A percentile compares a stretch with the other conserved stretches of the same genome.
These are phyloP conservation scores for Thamnaconus septentrionalis DNA, from an alignment of 2,113 vertebrate genomes.

Conservation along the genomic window DNA sequence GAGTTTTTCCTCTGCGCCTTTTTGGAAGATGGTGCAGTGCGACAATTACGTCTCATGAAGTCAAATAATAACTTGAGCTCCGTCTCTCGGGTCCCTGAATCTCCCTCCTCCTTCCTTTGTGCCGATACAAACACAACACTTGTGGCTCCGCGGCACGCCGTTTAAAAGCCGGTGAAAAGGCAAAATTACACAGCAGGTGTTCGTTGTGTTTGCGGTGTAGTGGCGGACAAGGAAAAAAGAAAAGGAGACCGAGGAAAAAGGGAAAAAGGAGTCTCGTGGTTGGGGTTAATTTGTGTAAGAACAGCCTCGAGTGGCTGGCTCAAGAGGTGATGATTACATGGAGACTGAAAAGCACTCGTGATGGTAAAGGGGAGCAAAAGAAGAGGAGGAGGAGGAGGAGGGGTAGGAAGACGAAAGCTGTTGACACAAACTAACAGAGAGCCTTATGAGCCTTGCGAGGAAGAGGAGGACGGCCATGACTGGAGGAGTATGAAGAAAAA, in stretches of 20 bases:
- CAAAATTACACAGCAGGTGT: conserved; percentile 9
- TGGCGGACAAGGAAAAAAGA: conserved; percentile 2
- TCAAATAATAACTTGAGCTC: conserved; percentile 1
- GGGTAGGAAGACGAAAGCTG: not conserved
- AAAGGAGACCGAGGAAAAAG: too few relatives aligned
- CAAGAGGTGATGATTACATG: conserved; percentile 26
- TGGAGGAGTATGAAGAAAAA: not conserved
- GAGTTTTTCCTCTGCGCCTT: not conserved
- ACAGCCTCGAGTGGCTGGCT: conserved; percentile 8
- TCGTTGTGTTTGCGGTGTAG: conserved; percentile 24
- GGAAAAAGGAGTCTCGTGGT: conserved; percentile 18
- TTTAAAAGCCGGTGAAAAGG: conserved; percentile 1
- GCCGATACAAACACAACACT: not conserved
- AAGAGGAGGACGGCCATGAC: not conserved
- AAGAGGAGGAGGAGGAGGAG: not conserved
- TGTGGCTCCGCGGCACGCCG: conserved; percentile 6
- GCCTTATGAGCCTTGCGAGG: conserved; percentile 7
- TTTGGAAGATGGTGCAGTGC: not conserved
- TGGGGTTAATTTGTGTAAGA: conserved; percentile 22
- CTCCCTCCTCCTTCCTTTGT: not conserved
- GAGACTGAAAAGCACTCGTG: conserved; percentile 17
- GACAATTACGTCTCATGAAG: too few relatives aligned
- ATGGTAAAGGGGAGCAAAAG: conserved; percentile 2
- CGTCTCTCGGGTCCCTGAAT: not conserved
- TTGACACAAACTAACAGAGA: conserved; percentile 2